Evolutionary conservation across 2,797 vertebrate species (phyloP), one percentile per base, ranked within the genome.

Genomic region (Sebastes kiyomatsui): DNA sequence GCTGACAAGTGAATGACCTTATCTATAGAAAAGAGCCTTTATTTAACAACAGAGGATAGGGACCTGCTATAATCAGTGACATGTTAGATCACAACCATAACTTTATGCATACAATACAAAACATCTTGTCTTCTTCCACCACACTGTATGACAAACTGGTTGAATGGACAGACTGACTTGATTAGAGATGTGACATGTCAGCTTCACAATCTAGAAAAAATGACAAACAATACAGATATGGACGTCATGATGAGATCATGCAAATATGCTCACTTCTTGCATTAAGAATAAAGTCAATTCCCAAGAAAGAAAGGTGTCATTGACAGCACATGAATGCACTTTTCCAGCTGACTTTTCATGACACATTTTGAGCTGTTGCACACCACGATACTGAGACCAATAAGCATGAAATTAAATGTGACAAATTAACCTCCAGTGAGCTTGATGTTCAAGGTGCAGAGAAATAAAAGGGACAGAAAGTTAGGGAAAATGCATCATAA

Each of bases 391-490:
- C 4, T 35, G 6, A 5, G 22, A 84, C 30, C n/a, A 28, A 6
- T 13, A 58, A 22, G n/a, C 30, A 35, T n/a, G 11, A 52, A 20
- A 35, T 70, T 23, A 33, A 68, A 62, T 67, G 30, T 42, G 30
- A 76, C n/a, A 33, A 61, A 55, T 71, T 9, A 46, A 67, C 20
- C 6, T 62, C 38, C 27, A 68, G 38, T 3, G 14, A 62, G 11
- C 4, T 58, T 35, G 38, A 49, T 56, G 7, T 59, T 46, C n/a
- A 30, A 22, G 32, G 14, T 38, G 30, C 25, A 59, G 65, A 16
- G 22, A 79, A 75, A 66, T 38, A 11, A 56, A n/a, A n/a, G 23
- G n/a, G 74, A 77, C n/a, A 14, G n/a, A 74, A 62, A 65, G 61
- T 67, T 42, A 12, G 49, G 23, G 33, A 49, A 77, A 81, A 65